Evolutionary conservation across 2,113 vertebrate genomes (phyloP), one percentile per base, ranked within the genome.

Genomic region (Peucedramus taeniatus): DNA sequence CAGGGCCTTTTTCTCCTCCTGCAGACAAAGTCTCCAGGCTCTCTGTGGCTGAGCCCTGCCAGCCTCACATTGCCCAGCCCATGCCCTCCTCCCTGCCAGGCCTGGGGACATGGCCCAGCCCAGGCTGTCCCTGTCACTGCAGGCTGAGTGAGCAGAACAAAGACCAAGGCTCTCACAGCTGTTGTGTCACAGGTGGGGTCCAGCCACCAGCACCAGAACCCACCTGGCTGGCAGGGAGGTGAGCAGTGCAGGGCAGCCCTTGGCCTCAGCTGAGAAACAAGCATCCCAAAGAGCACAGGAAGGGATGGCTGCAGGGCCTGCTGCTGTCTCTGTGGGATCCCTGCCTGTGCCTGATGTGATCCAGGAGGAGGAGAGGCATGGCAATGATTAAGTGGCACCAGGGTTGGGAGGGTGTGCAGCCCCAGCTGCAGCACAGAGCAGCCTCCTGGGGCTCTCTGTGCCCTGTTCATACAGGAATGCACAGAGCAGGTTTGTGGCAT

Each of bases 351-450:
- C 78, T 49, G 39, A 31, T 63, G 47, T 22, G 78, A 57, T 33
- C 4, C 5, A 18, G 39, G n/a, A 40, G 30, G 24, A 53, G 47
- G 28, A 68, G 39, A 0, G 3, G 64, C 45, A 42, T 49, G 45
- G 61, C 60, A 78, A 30, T 9, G 3, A n/a, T 15, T 40, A 51
- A 35, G 20, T 27, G 59, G n/a, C 15, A 27, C 2, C 13, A 37
- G 24, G 47, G 75, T 61, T 66, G 51, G 15, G 35, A 37, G 7
- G 44, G 16, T 13, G 20, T 54, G 57, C 50, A 71, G 31, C 17
- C 50, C 10, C 30, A 37, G 49, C 2, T 8, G 0, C 13, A 78
- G 37, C 30, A 47, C 6, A 3, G 1, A 20, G 50, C 61, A 47
- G 51, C 44, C 20, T 51, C 54, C 77, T 14, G 23, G n/a, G 13